Conservation (phyloP, 2,797 vertebrate species). For the Halcyon smyrnensis region DNA sequence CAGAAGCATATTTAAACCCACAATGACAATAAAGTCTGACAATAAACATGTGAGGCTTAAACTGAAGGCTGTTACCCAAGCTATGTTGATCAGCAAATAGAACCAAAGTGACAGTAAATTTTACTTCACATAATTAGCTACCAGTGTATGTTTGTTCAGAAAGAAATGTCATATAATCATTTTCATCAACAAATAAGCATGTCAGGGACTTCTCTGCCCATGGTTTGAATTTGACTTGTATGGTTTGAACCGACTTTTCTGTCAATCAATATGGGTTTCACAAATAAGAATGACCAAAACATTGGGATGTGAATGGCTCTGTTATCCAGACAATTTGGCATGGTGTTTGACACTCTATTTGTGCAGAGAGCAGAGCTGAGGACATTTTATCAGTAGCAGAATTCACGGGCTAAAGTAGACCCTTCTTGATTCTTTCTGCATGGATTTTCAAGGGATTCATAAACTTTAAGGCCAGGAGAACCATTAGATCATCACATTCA, state of each 20-base stretch:
- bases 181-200: background rate
- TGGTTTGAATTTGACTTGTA: background rate
- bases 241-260: background rate
- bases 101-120: background rate
- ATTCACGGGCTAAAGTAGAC: background rate
- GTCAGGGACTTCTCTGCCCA: background rate
- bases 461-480: conserved; percentile 40
- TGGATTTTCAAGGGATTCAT: conserved; percentile 18
- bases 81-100: background rate
- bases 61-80: background rate
- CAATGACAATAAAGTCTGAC: too few species aligned
- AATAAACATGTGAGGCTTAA: background rate
- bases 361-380: background rate
- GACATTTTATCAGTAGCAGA: background rate
- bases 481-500: conserved; percentile 8
- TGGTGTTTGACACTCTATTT: background rate
- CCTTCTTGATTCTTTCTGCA: background rate
- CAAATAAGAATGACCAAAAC: background rate
- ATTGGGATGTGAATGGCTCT: background rate
- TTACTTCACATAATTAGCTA: background rate
- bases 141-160: background rate
- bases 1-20: background rate
- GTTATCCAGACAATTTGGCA: background rate
- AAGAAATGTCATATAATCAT: background rate
- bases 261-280: background rate